Base-by-base conservation (phyloP, 2,888 invertebrate species). In the Lithodes maja region DNA sequence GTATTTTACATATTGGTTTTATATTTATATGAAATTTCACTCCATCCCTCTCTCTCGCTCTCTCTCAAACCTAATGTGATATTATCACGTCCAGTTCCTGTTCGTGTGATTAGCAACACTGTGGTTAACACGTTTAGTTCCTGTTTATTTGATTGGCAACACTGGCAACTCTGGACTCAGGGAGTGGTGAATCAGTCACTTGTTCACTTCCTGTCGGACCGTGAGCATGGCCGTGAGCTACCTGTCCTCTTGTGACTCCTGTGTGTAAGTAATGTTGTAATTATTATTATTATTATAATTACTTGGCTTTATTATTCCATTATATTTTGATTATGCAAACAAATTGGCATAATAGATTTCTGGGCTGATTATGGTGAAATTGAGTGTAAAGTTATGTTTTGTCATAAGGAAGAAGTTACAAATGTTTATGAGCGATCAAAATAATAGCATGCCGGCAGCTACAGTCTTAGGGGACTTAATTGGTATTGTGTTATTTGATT, bases 31-130 rank as follows among this genome's bases (percentile, higher is more conserved):
- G n/a, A n/a, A n/a, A n/a, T n/a, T n/a, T n/a, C n/a, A n/a, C n/a
- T n/a, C n/a, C n/a, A n/a, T n/a, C n/a, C n/a, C n/a, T n/a, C n/a
- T n/a, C n/a, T n/a, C n/a, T n/a, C n/a, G n/a, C n/a, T n/a, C n/a
- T n/a, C n/a, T n/a, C n/a, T n/a, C n/a, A n/a, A n/a, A n/a, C n/a
- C n/a, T n/a, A n/a, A n/a, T n/a, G n/a, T n/a, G n/a, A n/a, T n/a
- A n/a, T n/a, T n/a, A n/a, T n/a, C n/a, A n/a, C n/a, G n/a, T n/a
- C n/a, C n/a, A n/a, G n/a, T n/a, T n/a, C n/a, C n/a, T n/a, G n/a
- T n/a, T n/a, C n/a, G n/a, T n/a, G n/a, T n/a, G 55, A 71, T 71
- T 71, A 71, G 71, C 71, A 71, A 71, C 71, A 71, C 71, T 71
- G 71, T 71, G 71, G 71, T 71, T 71, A 71, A 71, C 71, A 3